phyloP scores from a whole-genome alignment of 2,113 vertebrate genomes.

The Shinisaurus crocodilurus region DNA sequence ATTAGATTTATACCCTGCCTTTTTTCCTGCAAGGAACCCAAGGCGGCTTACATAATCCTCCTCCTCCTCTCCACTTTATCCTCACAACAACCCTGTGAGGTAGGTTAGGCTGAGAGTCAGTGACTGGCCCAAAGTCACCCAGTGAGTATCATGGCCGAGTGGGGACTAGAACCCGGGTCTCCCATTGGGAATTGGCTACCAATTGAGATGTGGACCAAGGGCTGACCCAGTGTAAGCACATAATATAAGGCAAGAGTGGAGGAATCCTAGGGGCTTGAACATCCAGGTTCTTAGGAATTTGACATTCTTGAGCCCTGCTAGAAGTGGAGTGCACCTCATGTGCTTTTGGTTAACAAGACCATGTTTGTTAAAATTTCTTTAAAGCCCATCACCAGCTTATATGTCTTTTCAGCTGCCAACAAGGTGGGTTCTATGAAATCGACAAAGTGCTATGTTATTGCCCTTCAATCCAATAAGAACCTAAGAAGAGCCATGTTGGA shows the following conservation, averaged over 20 bases:
- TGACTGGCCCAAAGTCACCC: too few relatives aligned
- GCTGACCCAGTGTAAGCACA: too few relatives aligned
- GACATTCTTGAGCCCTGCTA: background rate
- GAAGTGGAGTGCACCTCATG: too few relatives aligned
- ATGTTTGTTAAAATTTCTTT: background rate
- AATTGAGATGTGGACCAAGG: background rate
- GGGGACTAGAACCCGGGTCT: too few relatives aligned
- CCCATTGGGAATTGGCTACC: background rate
- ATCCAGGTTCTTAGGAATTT: background rate
- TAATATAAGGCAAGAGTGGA: background rate
- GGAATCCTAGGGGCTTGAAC: background rate
- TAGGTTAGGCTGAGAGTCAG: background rate
- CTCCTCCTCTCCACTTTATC: too few relatives aligned
- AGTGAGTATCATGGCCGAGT: too few relatives aligned
- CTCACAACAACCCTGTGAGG: background rate
- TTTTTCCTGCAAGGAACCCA: too few relatives aligned
- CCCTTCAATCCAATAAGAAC: background rate
- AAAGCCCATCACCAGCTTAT: background rate
- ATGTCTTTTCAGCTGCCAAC: background rate
- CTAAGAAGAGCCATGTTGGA: too few relatives aligned
- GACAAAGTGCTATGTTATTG: too few relatives aligned
- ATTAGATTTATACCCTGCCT: too few relatives aligned
- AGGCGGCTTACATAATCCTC: too few relatives aligned
- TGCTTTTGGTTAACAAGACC: too few relatives aligned
- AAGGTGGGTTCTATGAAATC: background rate